A percentile compares a stretch with the other conserved stretches of the same genome.
These are phyloP conservation scores for Drosophila nr. perissopoda DNA, from an alignment of 2,888 invertebrate genomes.

Conservation along the genomic window DNA sequence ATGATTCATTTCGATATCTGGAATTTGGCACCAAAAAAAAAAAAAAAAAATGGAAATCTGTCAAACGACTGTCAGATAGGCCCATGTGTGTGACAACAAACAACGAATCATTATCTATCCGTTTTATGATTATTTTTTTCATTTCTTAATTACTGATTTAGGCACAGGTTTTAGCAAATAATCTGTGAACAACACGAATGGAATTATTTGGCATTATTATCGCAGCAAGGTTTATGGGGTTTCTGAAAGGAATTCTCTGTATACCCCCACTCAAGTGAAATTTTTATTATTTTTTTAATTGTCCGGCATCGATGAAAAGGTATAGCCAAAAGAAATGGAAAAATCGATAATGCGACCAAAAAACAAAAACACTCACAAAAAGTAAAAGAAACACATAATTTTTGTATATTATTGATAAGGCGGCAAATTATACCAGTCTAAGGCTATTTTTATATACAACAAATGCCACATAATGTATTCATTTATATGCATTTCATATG, in stretches of 20 bases:
- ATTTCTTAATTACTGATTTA: neutral
- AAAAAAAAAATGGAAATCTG: slow-evolving; percentile 13
- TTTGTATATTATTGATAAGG: slow-evolving; percentile 33
- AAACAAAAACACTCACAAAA: slow-evolving; percentile 1
- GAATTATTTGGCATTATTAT: neutral
- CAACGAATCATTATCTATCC: neutral
- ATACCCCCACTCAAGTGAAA: neutral
- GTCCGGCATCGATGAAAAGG: neutral
- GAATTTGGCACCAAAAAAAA: neutral
- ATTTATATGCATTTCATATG: neutral
- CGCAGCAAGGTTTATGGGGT: neutral
- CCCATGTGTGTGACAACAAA: neutral
- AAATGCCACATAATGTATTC: slow-evolving; percentile 1
- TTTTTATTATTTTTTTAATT: neutral
- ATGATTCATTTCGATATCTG: neutral
- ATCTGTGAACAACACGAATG: neutral
- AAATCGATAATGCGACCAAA: slow-evolving; percentile 22
- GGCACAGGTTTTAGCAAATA: neutral
- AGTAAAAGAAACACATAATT: neutral
- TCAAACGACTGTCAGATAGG: slow-evolving; percentile 17
- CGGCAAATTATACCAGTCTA: slow-evolving; percentile 17
- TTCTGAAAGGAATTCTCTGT: neutral
- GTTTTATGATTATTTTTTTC: neutral
- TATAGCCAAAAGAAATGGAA: slow-evolving; percentile 5
- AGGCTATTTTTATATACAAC: slow-evolving; percentile 1